Evolutionary conservation across 2,113 vertebrate species (phyloP).

Genomic region (Melanotaenia duboulayi): DNA sequence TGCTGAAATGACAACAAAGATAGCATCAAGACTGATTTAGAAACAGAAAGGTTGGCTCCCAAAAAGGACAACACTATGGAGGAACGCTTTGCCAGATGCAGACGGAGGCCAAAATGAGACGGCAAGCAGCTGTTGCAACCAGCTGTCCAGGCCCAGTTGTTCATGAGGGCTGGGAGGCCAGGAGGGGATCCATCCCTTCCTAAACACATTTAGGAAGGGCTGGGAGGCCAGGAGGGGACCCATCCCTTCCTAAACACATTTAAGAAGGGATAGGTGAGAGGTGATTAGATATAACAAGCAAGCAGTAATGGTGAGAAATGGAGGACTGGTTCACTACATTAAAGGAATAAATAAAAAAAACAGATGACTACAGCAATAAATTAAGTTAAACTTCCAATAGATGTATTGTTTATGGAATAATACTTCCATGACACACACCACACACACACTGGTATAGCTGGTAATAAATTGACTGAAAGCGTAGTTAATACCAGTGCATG

Average conservation of each 20-base stretch:
- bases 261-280: background rate
- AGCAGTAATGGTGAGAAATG: background rate
- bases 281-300: no score
- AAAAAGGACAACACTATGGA: conserved; percentile 7
- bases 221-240: conserved; percentile 42
- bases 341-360: background rate
- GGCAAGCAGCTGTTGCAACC: conserved; percentile 63
- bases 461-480: no score
- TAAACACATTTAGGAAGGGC: conserved; percentile 67
- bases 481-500: no score
- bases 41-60: conserved; percentile 19
- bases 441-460: no score
- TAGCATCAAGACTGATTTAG: conserved; percentile 39
- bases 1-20: conserved; percentile 15
- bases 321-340: background rate
- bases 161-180: conserved; percentile 43
- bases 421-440: background rate
- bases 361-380: background rate
- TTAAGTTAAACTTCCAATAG: no score
- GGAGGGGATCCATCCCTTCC: conserved; percentile 62
- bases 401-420: background rate
- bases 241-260: conserved; percentile 79
- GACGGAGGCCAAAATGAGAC: conserved; percentile 42
- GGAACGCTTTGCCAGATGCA: conserved; percentile 44
- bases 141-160: conserved; percentile 66